A percentile compares a stretch with the other conserved stretches of the same genome.
These are phyloP conservation scores for Limosa lapponica DNA, from an alignment of 2,797 vertebrate genomes.

Conservation along the genomic window DNA sequence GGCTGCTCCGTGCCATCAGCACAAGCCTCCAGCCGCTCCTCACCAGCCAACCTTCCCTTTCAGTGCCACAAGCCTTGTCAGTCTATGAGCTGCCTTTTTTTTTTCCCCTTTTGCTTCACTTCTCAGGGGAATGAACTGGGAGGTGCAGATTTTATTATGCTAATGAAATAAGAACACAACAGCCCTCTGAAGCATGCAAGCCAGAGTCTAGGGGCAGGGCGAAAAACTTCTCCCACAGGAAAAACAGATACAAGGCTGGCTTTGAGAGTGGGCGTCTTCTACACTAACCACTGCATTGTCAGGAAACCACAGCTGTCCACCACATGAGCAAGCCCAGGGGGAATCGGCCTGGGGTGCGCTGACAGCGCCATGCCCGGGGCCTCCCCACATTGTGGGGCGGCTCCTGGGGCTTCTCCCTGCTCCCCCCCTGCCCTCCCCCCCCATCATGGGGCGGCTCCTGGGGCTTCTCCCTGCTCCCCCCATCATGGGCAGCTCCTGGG, in stretches of 20 bases:
- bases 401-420: background rate
- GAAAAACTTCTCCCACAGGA: constrained; percentile 56
- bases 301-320: constrained; percentile 56
- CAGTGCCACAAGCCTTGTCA: background rate
- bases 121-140: background rate
- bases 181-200: background rate
- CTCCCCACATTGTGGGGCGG: background rate
- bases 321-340: constrained; percentile 24
- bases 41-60: background rate
- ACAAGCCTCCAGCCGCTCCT: background rate
- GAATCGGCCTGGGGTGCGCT: background rate
- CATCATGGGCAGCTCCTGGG: no score
- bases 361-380: background rate
- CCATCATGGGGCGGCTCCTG: no score
- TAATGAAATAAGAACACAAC: constrained; percentile 33
- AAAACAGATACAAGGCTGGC: constrained; percentile 56
- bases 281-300: background rate
- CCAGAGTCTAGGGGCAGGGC: constrained; percentile 1
- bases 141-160: constrained; percentile 43
- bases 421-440: no score
- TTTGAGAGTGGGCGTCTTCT: constrained; percentile 39
- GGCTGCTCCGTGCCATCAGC: background rate
- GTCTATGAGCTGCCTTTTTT: accelerated
- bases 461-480: no score
- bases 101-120: background rate